Conservation (phyloP, 2,888 invertebrate species). For the Tiliacea aurago region DNA sequence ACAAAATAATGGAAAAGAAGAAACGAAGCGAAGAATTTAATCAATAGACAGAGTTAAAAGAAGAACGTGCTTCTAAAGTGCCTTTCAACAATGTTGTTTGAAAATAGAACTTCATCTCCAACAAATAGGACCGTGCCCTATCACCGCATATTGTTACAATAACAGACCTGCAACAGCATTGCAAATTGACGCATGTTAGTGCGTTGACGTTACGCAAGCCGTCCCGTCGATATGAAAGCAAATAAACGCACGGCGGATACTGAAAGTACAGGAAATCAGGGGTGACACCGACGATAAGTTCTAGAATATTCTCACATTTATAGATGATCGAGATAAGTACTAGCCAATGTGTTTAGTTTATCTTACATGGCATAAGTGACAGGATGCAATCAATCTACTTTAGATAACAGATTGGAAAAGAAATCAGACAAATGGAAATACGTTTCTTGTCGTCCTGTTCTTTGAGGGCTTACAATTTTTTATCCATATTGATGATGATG, state of each 20-base stretch:
- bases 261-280: conserved; percentile 78
- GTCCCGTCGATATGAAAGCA: conserved; percentile 75
- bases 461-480: not conserved
- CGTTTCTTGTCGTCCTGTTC: not conserved
- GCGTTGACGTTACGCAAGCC: conserved; percentile 69
- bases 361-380: conserved; percentile 1
- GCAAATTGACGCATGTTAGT: conserved; percentile 60
- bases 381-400: conserved; percentile 19
- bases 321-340: conserved; percentile 4
- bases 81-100: not conserved
- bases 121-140: conserved; percentile 12
- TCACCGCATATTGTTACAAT: conserved; percentile 27
- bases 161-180: conserved; percentile 54
- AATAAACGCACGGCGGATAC: conserved; percentile 80
- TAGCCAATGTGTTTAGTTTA: conserved; percentile 10
- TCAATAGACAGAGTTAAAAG: not conserved
- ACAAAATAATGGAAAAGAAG: not conserved
- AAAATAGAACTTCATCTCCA: conserved; percentile 1
- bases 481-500: no score
- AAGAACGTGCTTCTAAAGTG: not conserved
- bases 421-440: conserved; percentile 2
- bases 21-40: not conserved
- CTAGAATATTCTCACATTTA: conserved; percentile 10
- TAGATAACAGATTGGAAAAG: conserved; percentile 4
- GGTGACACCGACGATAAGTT: conserved; percentile 65